Evolutionary conservation across 2,797 vertebrate genomes (phyloP), one percentile per base, ranked within the genome.

Genomic region (Argya squamiceps): DNA sequence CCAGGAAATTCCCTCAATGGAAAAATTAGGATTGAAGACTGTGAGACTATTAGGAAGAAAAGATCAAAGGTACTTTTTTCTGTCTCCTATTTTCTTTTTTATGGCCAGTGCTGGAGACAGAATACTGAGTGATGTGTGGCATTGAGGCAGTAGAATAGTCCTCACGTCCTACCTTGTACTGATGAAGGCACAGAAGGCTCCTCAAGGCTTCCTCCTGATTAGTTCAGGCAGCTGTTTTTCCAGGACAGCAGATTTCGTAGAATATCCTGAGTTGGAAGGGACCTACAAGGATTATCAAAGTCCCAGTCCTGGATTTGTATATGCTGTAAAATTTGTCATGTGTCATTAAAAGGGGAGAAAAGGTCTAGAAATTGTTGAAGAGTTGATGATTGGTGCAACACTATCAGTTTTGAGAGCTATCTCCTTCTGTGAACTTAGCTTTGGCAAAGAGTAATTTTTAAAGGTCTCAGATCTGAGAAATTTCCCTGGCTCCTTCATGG

Each of bases 121-220:
- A 88, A 50, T 6, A 13, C 5, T 5, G 34, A 13, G 14, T 34
- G 65, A 71, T 32, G 20, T 1, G 1, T 2, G 53, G 9, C 2
- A 2, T 4, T 55, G 43, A 65, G 46, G 55, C 22, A 81, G 36
- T 5, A 70, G 34, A 80, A 37, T 22, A 37, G n/a, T 8, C 63
- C 49, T 70, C 49, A 32, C 21, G 34, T n/a, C n/a, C 73, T 60
- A 2, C 12, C 47, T 77, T 26, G 21, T 47, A 22, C 23, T 36
- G 7, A 32, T 44, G n/a, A 75, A 76, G 22, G 32, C 16, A 52
- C 0, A n/a, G 7, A 46, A 81, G 11, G 20, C 10, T 84, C 27
- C 73, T 88, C 37, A 36, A 39, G 14, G n/a, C 24, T 68, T 81
- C 11, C 17, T 68, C 21, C 15, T 86, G 39, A 7, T 84, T 39